Evolutionary conservation across 2,113 vertebrate species (phyloP), one percentile per base, ranked within the genome.

Genomic region (Zosterops borbonicus): DNA sequence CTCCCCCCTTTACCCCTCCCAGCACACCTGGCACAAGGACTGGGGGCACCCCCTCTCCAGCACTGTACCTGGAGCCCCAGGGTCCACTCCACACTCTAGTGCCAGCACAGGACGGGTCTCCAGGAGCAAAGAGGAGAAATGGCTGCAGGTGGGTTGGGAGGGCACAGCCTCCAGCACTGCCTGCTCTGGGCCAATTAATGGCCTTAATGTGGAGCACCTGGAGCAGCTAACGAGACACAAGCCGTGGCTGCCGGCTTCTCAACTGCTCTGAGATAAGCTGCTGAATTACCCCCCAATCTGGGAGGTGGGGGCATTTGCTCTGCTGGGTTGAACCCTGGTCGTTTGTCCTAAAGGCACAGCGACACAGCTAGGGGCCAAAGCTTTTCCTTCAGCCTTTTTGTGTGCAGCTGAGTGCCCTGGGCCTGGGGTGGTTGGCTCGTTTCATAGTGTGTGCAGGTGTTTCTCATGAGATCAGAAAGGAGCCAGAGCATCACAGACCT

Each of bases 61-160:
- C 28, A 37, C 41, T 1, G 3, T 79, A 89, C 79, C 64, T 87
- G 1, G 1, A 29, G 5, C 1, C 1, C 3, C 42, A 19, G 14
- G 0, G 0, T 2, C 68, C 33, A 5, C 37, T 12, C 35, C 63
- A 7, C 0, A 0, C n/a, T 6, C 10, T 0, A 0, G 1, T 4
- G 10, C 8, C 11, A 5, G 22, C 14, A 1, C 46, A 47, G 46
- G 46, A 47, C 46, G 12, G 46, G 21, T 22, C 9, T 11, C 13
- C 4, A 35, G 28, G 63, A 90, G 16, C 11, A n/a, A 24, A 35
- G 5, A 24, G 39, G 17, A 49, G 5, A 42, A 24, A 18, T 1
- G 0, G 6, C 28, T 16, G 3, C 74, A 76, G 44, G 24, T 31
- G 49, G 3, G 13, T 31, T 25, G 28, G 9, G 49, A 65, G 63